Percentiles rank a stretch among this genome's conserved stretches.
These are phyloP conservation scores for Morone chrysops DNA, from an alignment of 2,113 vertebrate genomes.

Conservation along the genomic window DNA sequence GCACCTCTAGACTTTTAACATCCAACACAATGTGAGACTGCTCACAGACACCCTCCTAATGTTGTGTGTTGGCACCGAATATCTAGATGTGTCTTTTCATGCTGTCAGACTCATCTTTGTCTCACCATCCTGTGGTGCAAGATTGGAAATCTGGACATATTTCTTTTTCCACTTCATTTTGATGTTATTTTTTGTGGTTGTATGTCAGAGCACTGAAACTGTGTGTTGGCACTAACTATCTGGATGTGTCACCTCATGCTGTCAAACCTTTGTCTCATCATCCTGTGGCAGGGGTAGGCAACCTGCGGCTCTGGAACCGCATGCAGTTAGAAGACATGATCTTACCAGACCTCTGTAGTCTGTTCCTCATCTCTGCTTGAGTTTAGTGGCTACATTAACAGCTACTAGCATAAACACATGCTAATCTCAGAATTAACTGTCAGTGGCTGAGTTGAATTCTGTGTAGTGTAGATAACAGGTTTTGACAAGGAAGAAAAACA, in stretches of 20 bases:
- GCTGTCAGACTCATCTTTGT: not conserved
- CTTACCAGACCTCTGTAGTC: not conserved
- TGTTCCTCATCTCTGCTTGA: not conserved
- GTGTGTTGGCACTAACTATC: not conserved
- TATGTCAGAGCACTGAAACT: not conserved
- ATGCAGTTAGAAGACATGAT: not conserved
- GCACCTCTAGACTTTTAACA: conserved; percentile 1
- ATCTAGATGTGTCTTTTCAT: not conserved
- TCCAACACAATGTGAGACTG: not conserved
- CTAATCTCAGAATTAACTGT: not conserved
- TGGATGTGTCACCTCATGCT: not conserved
- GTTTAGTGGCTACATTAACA: not conserved
- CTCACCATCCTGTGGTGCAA: not conserved
- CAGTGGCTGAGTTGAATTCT: not conserved
- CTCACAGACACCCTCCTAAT: not conserved
- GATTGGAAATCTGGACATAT: not conserved
- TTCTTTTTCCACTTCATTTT: not conserved
- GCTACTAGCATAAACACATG: not conserved
- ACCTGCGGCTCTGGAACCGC: no score
- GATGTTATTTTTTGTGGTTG: not conserved
- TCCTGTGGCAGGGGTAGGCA: no score
- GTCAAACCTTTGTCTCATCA: not conserved
- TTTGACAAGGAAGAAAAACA: not conserved
- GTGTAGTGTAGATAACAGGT: not conserved
- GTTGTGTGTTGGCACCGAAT: not conserved